Conservation (phyloP, 2,888 invertebrate species). For the Hololepta plana region DNA sequence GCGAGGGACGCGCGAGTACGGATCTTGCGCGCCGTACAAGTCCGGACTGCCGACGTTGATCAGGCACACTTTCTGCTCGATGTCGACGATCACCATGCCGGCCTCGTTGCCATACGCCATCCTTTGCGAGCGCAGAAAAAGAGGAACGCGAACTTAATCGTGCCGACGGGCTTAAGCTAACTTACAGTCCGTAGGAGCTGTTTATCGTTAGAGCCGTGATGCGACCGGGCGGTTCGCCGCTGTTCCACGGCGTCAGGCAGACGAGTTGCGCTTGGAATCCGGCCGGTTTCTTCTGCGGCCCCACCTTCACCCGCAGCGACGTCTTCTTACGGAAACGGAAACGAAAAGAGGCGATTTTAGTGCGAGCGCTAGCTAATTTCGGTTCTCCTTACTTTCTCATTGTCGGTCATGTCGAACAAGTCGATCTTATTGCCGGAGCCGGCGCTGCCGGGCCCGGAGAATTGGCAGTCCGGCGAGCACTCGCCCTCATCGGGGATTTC, state of each 20-base stretch:
- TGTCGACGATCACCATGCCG: slow-evolving; percentile 88
- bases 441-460: slow-evolving; percentile 24
- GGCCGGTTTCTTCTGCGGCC: slow-evolving; percentile 70
- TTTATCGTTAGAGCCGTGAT: slow-evolving; percentile 85
- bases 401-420: slow-evolving; percentile 27
- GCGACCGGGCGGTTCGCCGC: slow-evolving; percentile 62
- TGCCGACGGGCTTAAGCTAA: slow-evolving; percentile 19
- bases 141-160: no score
- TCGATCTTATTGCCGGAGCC: slow-evolving; percentile 23
- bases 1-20: slow-evolving; percentile 64
- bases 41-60: slow-evolving; percentile 79
- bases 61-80: slow-evolving; percentile 76
- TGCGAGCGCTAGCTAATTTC: not conserved
- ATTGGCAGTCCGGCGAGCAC: slow-evolving; percentile 68
- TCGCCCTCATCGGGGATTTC: slow-evolving; percentile 67
- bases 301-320: slow-evolving; percentile 49
- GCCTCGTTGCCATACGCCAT: slow-evolving; percentile 96
- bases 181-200: slow-evolving; percentile 94
- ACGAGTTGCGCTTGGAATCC: slow-evolving; percentile 95
- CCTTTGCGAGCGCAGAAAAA: slow-evolving; percentile 30
- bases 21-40: slow-evolving; percentile 77
- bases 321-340: slow-evolving; percentile 14
- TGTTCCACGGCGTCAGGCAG: slow-evolving; percentile 73
- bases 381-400: slow-evolving; percentile 28
- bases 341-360: not conserved